Conservation (phyloP, 2,888 invertebrate genomes). For the Incurvaria masculella region DNA sequence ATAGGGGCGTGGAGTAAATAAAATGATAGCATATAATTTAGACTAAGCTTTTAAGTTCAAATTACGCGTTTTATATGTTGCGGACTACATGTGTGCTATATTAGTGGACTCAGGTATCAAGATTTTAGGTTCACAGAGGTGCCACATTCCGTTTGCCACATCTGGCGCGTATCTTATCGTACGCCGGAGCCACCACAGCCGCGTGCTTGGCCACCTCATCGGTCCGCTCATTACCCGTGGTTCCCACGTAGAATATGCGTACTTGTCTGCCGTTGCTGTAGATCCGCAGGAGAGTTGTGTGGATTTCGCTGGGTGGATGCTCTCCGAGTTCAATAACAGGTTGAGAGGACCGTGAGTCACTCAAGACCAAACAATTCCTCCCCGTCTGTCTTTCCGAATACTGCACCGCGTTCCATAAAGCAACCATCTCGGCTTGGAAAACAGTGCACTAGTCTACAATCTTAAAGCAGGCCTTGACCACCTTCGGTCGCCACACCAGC, state of each 20-base stretch:
- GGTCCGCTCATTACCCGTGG: constrained; percentile 7
- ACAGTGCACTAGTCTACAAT: constrained; percentile 14
- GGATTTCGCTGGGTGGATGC: neutral
- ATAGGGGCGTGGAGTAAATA: no score
- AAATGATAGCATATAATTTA: no score
- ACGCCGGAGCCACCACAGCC: constrained; percentile 1
- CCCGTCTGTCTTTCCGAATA: neutral
- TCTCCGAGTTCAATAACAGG: neutral
- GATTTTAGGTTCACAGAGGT: no score
- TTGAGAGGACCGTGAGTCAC: constrained; percentile 7
- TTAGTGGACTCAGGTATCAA: no score
- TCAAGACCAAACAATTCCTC: neutral
- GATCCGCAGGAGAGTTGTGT: neutral
- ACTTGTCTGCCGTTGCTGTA: neutral
- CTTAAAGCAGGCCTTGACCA: neutral
- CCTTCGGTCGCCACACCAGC: constrained; percentile 1
- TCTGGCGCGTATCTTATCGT: no score
- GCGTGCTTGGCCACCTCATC: constrained; percentile 8
- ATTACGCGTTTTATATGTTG: no score
- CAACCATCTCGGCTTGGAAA: constrained; percentile 15
- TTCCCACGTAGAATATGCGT: constrained; percentile 3
- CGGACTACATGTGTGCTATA: no score
- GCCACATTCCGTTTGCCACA: no score
- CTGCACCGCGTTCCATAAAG: neutral
- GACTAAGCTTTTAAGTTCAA: no score